Percentiles rank a stretch among this genome's conserved stretches.
phyloP scores from a whole-genome alignment of 1,140 invertebrate species.

The Acromyrmex heyeri region DNA sequence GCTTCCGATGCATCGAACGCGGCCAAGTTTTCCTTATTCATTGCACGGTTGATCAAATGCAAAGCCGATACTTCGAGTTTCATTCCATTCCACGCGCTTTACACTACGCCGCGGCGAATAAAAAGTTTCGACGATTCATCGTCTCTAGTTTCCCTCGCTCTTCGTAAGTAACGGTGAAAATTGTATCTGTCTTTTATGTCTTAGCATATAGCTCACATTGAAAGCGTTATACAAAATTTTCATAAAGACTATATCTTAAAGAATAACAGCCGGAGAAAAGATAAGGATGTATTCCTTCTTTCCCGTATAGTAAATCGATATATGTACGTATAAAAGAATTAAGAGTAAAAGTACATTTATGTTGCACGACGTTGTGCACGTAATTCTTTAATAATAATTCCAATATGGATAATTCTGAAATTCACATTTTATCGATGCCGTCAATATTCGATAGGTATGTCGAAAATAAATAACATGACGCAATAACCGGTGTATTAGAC shows the following conservation, averaged over 20 bases:
- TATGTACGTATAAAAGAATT: background rate
- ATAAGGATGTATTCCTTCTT: background rate
- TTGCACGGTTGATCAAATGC: slow-evolving; percentile 63
- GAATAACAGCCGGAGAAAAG: background rate
- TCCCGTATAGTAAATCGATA: background rate
- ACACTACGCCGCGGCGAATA: slow-evolving; percentile 12
- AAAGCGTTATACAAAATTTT: slow-evolving; percentile 1
- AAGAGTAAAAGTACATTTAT: background rate
- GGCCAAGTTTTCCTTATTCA: slow-evolving; percentile 63
- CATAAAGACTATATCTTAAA: background rate
- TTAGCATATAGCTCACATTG: background rate
- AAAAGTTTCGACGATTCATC: slow-evolving; percentile 53
- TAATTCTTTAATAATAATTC: background rate
- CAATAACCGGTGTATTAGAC: slow-evolving; percentile 39
- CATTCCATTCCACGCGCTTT: slow-evolving; percentile 53
- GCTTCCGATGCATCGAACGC: slow-evolving; percentile 47
- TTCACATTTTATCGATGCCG: background rate
- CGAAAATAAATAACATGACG: slow-evolving; percentile 34
- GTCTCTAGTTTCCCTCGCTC: background rate
- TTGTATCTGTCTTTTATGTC: slow-evolving; percentile 35
- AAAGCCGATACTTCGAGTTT: slow-evolving; percentile 56
- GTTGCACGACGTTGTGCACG: background rate
- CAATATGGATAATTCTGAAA: background rate
- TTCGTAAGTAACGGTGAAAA: slow-evolving; percentile 17
- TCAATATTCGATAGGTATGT: slow-evolving; percentile 12